A percentile compares a stretch with the other conserved stretches of the same genome.
Conservation (phyloP, 2,888 invertebrate genomes). For the Acleris literana region DNA sequence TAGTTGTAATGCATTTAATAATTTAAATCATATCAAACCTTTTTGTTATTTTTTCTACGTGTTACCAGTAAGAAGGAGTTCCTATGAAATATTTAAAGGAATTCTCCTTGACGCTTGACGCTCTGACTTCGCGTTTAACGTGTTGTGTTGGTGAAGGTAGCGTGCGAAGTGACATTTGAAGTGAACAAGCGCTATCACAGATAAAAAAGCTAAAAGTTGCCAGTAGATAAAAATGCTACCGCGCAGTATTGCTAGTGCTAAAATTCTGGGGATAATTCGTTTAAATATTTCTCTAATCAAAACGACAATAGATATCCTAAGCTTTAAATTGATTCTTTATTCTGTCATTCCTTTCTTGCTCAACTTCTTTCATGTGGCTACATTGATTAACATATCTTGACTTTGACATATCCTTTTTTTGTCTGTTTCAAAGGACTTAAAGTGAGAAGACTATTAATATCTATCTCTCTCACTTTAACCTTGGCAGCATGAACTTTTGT, state of each 20-base stretch:
- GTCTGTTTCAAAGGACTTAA: background rate
- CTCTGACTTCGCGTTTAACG: background rate
- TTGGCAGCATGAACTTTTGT: conserved; percentile 18
- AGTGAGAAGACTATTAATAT: background rate
- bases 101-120: conserved; percentile 22
- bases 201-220: conserved; percentile 49
- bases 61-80: conserved; percentile 48
- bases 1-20: conserved; percentile 60
- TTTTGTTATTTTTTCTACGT: conserved; percentile 36
- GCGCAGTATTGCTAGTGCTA: conserved; percentile 62
- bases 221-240: conserved; percentile 66
- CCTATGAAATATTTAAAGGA: conserved; percentile 46
- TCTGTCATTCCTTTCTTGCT: conserved; percentile 52
- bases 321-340: conserved; percentile 46
- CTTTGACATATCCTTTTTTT: conserved; percentile 34
- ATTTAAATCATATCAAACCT: conserved; percentile 43
- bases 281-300: conserved; percentile 45
- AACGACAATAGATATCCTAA: conserved; percentile 53
- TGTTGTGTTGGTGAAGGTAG: conserved; percentile 47
- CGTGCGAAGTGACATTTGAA: conserved; percentile 43
- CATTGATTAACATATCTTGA: conserved; percentile 33
- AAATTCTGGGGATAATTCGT: conserved; percentile 48
- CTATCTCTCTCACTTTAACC: background rate
- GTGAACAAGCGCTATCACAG: conserved; percentile 14
- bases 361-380: conserved; percentile 47